Conservation (phyloP, 2,797 vertebrate species). For the Sebastes kiyomatsui region DNA sequence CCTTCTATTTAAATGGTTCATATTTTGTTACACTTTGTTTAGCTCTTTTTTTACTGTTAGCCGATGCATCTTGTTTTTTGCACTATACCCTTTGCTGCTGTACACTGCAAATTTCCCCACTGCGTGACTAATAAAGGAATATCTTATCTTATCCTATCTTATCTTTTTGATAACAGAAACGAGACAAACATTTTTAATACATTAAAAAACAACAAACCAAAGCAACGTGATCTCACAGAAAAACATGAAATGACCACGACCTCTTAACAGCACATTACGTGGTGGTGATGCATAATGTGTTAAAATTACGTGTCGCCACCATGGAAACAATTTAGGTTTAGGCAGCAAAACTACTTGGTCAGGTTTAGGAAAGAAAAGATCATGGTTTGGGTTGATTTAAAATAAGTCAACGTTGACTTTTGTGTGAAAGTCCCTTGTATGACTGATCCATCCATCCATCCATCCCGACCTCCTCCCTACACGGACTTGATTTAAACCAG, state of each 20-base stretch:
- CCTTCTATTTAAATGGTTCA: no score
- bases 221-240: background rate
- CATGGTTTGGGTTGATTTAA: background rate
- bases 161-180: background rate
- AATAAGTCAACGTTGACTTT: no score
- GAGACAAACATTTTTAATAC: background rate
- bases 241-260: no score
- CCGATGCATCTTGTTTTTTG: no score
- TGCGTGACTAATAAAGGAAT: no score
- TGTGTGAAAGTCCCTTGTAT: no score
- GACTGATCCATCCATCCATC: background rate
- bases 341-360: background rate
- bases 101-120: no score
- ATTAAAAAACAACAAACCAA: background rate
- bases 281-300: no score
- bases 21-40: no score
- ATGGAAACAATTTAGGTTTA: background rate
- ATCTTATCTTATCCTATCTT: no score
- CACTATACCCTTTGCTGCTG: accelerated
- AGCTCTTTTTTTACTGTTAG: no score
- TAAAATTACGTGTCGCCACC: background rate
- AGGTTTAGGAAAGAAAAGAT: background rate
- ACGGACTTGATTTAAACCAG: background rate
- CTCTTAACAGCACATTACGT: no score
- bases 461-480: background rate